Conservation (phyloP, 2,113 vertebrate species). For the Gobio gobio region DNA sequence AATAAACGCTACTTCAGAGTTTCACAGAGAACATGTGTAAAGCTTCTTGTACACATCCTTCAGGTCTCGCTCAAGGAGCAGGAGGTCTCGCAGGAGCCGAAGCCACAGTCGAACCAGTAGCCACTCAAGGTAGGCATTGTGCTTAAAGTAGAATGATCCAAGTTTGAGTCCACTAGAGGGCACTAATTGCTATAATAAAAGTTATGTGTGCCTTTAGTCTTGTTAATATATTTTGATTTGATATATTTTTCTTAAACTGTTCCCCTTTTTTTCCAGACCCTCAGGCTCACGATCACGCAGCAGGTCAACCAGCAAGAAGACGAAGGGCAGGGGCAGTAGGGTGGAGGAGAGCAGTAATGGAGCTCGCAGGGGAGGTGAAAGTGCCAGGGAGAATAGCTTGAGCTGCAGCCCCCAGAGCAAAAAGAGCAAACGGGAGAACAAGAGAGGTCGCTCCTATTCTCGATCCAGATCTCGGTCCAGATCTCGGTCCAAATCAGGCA, state of each 20-base stretch:
- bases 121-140: slow-evolving; percentile 78
- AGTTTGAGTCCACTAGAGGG: neutral
- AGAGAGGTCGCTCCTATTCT: slow-evolving; percentile 77
- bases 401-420: slow-evolving; percentile 83
- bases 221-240: neutral
- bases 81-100: slow-evolving; percentile 91
- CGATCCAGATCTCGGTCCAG: slow-evolving; percentile 80
- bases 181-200: neutral
- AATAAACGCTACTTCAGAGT: too few relatives aligned
- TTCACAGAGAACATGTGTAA: neutral
- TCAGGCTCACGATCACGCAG: slow-evolving; percentile 88
- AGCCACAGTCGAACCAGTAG: slow-evolving; percentile 90
- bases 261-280: slow-evolving; percentile 72
- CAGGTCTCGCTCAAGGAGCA: slow-evolving; percentile 93
- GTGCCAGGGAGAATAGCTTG: slow-evolving; percentile 74
- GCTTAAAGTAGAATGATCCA: neutral
- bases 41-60: neutral
- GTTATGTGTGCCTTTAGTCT: neutral
- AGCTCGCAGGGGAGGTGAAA: slow-evolving; percentile 67
- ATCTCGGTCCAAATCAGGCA: slow-evolving; percentile 50
- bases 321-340: slow-evolving; percentile 73
- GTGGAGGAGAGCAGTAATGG: slow-evolving; percentile 70
- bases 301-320: slow-evolving; percentile 77
- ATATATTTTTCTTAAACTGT: neutral
- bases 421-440: slow-evolving; percentile 84